Percentiles rank a stretch among this genome's conserved stretches.
Conservation (phyloP, 2,888 invertebrate species). For the Hetaerina titia region DNA sequence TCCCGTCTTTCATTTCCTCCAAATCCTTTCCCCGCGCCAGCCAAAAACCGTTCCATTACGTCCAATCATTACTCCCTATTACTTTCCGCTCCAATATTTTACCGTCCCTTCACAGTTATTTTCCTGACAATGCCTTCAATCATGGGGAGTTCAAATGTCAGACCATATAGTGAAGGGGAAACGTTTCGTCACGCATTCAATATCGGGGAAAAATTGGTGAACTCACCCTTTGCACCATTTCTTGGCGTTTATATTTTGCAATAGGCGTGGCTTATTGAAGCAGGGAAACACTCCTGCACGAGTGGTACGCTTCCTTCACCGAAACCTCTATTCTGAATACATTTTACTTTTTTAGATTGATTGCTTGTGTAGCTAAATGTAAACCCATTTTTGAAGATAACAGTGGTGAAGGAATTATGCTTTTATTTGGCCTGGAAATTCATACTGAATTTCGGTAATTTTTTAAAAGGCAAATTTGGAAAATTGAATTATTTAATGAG, state of each 20-base stretch:
- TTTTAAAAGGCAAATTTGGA: no score
- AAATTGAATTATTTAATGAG: no score
- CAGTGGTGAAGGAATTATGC: no score
- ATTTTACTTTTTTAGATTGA: no score
- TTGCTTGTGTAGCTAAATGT: no score
- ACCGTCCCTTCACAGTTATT: constrained; percentile 5
- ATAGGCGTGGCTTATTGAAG: not conserved
- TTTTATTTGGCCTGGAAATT: no score
- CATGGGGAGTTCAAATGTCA: constrained; percentile 32
- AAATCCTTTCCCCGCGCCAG: not conserved
- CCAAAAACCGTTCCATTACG: constrained; percentile 23
- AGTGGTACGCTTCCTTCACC: not conserved
- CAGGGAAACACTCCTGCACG: no score
- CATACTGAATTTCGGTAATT: no score
- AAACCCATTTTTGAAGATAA: no score
- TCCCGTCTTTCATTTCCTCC: constrained; percentile 5
- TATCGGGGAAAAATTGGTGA: not conserved
- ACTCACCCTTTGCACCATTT: not conserved
- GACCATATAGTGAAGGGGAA: not conserved
- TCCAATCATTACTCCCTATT: constrained; percentile 26
- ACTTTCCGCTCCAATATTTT: constrained; percentile 35
- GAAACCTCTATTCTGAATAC: no score
- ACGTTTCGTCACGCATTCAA: constrained; percentile 23
- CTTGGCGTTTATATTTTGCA: not conserved
- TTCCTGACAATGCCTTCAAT: constrained; percentile 35